Evolutionary conservation across 2,888 invertebrate genomes (phyloP).

Genomic region (Brachyopa scutellaris): DNA sequence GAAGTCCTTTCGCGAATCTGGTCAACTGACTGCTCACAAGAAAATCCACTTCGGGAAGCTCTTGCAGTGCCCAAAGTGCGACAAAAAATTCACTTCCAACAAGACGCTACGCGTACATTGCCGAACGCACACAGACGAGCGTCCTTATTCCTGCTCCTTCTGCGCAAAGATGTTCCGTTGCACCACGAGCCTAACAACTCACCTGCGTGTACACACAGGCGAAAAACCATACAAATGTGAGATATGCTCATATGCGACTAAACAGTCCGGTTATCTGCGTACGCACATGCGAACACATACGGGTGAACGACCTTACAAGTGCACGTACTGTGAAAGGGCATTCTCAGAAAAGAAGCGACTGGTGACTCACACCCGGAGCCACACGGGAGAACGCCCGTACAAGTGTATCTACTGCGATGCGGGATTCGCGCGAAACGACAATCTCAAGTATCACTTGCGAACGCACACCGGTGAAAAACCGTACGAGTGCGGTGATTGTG

Average conservation of each 20-base stretch:
- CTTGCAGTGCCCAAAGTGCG: slow-evolving; percentile 60
- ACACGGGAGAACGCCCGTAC: slow-evolving; percentile 63
- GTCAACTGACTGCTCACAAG: slow-evolving; percentile 58
- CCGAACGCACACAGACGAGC: slow-evolving; percentile 66
- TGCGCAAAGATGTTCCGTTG: slow-evolving; percentile 61
- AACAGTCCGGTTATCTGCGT: slow-evolving; percentile 60
- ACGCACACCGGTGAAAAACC: slow-evolving; percentile 64
- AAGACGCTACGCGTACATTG: slow-evolving; percentile 65
- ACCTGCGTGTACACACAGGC: slow-evolving; percentile 59
- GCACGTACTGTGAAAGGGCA: slow-evolving; percentile 53
- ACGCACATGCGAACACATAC: slow-evolving; percentile 66
- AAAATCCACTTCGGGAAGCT: slow-evolving; percentile 60
- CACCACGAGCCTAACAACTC: slow-evolving; percentile 56
- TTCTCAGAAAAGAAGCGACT: slow-evolving; percentile 60
- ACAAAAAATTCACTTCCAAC: slow-evolving; percentile 63
- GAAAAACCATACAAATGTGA: slow-evolving; percentile 67
- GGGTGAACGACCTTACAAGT: slow-evolving; percentile 58
- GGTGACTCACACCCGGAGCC: slow-evolving; percentile 58
- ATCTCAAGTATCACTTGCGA: slow-evolving; percentile 62
- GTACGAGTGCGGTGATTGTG: slow-evolving; percentile 55
- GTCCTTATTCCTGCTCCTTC: slow-evolving; percentile 51
- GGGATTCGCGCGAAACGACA: slow-evolving; percentile 61
- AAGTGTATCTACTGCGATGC: slow-evolving; percentile 62
- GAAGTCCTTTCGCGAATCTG: slow-evolving; percentile 67
- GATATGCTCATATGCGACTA: slow-evolving; percentile 65